phyloP scores from a whole-genome alignment of 1,140 invertebrate genomes.

The Anastatus disparis region DNA sequence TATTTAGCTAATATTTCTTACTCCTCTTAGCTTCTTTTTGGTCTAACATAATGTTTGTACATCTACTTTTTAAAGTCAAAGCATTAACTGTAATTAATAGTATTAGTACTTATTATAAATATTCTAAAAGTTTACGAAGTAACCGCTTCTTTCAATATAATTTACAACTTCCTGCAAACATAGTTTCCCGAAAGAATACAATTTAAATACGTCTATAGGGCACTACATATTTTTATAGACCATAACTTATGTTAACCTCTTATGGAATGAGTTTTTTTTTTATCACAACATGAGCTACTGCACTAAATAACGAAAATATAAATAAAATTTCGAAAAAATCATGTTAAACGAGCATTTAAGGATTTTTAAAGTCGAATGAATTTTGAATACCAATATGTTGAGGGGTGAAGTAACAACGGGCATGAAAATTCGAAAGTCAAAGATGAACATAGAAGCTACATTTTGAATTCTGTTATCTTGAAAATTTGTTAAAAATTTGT shows the following conservation, averaged over 20 bases:
- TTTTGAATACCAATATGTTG: too few relatives aligned
- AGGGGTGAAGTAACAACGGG: too few relatives aligned
- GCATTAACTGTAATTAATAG: too few relatives aligned
- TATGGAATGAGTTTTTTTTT: slow-evolving; percentile 6
- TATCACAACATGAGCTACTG: neutral
- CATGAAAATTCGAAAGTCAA: too few relatives aligned
- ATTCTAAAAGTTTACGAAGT: slow-evolving; percentile 22
- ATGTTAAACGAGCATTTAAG: neutral
- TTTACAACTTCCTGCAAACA: slow-evolving; percentile 24
- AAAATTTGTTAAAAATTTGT: too few relatives aligned
- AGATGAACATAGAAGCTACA: too few relatives aligned
- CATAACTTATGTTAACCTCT: slow-evolving; percentile 22
- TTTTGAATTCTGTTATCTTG: too few relatives aligned
- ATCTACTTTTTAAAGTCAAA: too few relatives aligned
- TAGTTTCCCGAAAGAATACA: neutral
- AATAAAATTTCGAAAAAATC: slow-evolving; percentile 5
- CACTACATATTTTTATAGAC: slow-evolving; percentile 26
- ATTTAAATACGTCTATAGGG: neutral
- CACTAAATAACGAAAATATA: slow-evolving; percentile 9
- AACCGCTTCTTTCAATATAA: slow-evolving; percentile 10
- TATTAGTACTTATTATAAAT: slow-evolving; percentile 21
- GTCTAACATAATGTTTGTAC: too few relatives aligned
- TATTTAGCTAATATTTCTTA: too few relatives aligned
- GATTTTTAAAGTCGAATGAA: neutral
- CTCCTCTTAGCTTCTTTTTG: too few relatives aligned